Evolutionary conservation across 35 echinoderm and acorn worm species (phyloP).

Genomic region (Ophiothrix spiculata): DNA sequence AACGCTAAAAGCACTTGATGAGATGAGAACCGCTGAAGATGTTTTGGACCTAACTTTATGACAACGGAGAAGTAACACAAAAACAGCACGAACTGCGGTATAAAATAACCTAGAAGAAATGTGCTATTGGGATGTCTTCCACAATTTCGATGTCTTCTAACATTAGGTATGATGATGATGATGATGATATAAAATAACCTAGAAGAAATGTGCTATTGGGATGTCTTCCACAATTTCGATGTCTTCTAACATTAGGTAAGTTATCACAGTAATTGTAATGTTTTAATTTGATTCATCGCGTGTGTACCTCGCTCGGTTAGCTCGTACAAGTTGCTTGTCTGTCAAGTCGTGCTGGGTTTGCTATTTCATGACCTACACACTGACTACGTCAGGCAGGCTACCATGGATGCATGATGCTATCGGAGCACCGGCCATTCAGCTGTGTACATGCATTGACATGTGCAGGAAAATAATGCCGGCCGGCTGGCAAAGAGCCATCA

Average conservation of each 20-base stretch:
- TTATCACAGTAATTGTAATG: too few relatives aligned
- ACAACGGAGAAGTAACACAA: too few relatives aligned
- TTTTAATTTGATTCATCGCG: neutral
- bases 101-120: neutral
- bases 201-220: neutral
- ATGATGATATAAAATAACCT: neutral
- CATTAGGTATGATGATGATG: neutral
- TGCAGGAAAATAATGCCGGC: too few relatives aligned
- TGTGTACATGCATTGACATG: neutral
- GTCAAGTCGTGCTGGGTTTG: neutral
- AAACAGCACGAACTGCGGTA: too few relatives aligned
- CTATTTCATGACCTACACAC: neutral
- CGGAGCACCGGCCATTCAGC: neutral
- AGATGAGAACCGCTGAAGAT: too few relatives aligned
- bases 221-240: neutral
- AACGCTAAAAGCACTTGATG: too few relatives aligned
- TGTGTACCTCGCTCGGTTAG: too few relatives aligned
- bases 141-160: neutral
- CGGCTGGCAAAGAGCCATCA: too few relatives aligned
- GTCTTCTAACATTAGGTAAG: slow-evolving; percentile 1
- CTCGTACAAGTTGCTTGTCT: neutral
- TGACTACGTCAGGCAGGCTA: neutral
- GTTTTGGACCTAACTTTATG: too few relatives aligned
- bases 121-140: slow-evolving; percentile 1
- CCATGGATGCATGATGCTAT: slow-evolving; percentile 6